phyloP scores from a whole-genome alignment of 2,113 vertebrate genomes.

The Channa argus region DNA sequence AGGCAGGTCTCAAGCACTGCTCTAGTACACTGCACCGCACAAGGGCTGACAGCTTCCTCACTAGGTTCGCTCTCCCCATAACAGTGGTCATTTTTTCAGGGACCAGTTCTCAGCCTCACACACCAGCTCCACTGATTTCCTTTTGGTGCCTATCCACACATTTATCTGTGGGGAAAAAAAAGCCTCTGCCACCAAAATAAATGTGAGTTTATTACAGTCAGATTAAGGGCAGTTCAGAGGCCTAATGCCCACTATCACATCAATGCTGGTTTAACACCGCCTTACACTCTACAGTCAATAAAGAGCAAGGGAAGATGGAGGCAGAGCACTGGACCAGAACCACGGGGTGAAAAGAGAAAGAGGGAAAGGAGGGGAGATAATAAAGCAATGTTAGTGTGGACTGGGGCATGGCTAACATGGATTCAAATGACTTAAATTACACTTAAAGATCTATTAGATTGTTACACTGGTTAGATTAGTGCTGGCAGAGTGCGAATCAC shows the following conservation, averaged over 20 bases:
- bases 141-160: conserved; percentile 15
- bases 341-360: conserved; percentile 25
- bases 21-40: conserved; percentile 42
- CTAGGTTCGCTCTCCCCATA: conserved; percentile 25
- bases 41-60: conserved; percentile 54
- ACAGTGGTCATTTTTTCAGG: conserved; percentile 36
- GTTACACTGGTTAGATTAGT: conserved; percentile 60
- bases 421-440: conserved; percentile 69
- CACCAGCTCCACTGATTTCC: background rate
- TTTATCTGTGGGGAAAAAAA: background rate
- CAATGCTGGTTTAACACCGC: conserved; percentile 75
- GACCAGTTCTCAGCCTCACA: conserved; percentile 21
- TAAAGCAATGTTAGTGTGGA: conserved; percentile 44
- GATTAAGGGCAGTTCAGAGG: conserved; percentile 80
- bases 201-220: conserved; percentile 78
- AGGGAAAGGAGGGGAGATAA: conserved; percentile 19
- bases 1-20: conserved; percentile 52
- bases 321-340: conserved; percentile 68
- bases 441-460: conserved; percentile 68
- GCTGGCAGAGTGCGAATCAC: conserved; percentile 50
- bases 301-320: conserved; percentile 68
- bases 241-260: conserved; percentile 81
- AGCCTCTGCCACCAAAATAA: conserved; percentile 58
- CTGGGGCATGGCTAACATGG: conserved; percentile 63
- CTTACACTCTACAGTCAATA: conserved; percentile 80